Conservation (phyloP, 2,888 invertebrate genomes). For the Sarcophaga rosellei region DNA sequence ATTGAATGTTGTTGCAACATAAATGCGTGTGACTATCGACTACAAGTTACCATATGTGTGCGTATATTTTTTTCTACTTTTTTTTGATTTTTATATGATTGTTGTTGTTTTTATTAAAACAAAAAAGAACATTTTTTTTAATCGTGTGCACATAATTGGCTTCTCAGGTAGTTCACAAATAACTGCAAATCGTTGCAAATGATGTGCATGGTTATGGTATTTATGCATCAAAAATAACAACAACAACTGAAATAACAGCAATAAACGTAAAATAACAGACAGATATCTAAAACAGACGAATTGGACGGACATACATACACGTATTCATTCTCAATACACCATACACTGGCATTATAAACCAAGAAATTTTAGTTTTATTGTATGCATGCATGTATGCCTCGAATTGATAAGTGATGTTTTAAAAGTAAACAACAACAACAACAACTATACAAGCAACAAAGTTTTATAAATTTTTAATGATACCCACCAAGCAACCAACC, state of each 20-base stretch:
- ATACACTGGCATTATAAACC: conserved; percentile 23
- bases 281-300: conserved; percentile 12
- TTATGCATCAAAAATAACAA: conserved; percentile 32
- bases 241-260: too few species aligned
- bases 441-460: conserved; percentile 19
- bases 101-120: neutral
- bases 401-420: conserved; percentile 75
- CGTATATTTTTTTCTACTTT: neutral
- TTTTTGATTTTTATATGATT: neutral
- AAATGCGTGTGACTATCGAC: too few species aligned
- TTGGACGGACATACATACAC: conserved; percentile 1
- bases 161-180: conserved; percentile 80
- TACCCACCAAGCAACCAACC: neutral
- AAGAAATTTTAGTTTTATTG: conserved; percentile 25
- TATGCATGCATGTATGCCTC: conserved; percentile 67
- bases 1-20: neutral
- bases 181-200: conserved; percentile 78
- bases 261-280: neutral
- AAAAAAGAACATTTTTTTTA: conserved; percentile 10
- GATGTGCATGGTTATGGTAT: conserved; percentile 67
- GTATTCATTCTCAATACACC: conserved; percentile 35
- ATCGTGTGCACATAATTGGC: conserved; percentile 74
- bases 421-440: conserved; percentile 49
- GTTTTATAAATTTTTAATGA: conserved; percentile 11
- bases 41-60: conserved; percentile 22